Percentiles rank a stretch among this genome's conserved stretches.
Evolutionary conservation across 1,140 invertebrate species (phyloP).

Genomic region (Paraescarpia echinospica): DNA sequence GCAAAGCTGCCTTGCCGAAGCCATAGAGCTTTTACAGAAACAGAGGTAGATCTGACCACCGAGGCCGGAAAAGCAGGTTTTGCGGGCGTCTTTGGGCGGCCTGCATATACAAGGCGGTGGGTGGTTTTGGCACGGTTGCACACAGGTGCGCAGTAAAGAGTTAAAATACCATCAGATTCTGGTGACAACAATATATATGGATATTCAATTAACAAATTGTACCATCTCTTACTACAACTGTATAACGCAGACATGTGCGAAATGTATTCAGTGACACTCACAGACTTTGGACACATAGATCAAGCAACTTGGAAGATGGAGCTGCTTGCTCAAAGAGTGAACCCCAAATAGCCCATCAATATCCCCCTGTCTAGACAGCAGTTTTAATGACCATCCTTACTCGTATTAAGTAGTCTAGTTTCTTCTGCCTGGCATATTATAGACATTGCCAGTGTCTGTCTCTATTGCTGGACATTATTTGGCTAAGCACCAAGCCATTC

Average conservation of each 20-base stretch:
- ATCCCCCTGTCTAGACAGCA: not conserved
- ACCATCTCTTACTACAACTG: not conserved
- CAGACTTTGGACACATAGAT: not conserved
- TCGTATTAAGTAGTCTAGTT: not conserved
- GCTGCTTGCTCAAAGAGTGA: not conserved
- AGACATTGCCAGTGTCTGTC: not conserved
- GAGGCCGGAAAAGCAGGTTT: no score
- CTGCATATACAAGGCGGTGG: no score
- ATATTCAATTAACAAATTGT: not conserved
- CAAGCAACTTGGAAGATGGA: not conserved
- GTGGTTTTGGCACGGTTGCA: no score
- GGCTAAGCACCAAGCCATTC: not conserved
- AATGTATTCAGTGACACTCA: not conserved
- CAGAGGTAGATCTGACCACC: no score
- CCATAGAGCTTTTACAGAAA: no score
- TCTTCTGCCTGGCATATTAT: not conserved
- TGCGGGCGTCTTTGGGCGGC: no score
- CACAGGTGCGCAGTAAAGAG: no score
- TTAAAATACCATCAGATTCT: not conserved
- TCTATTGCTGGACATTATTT: slow-evolving; percentile 6
- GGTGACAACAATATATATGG: not conserved
- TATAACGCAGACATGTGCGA: not conserved
- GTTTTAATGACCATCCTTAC: not conserved
- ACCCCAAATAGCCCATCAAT: not conserved
- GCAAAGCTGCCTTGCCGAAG: no score